A percentile compares a stretch with the other conserved stretches of the same genome.
These are phyloP conservation scores for Drosophila austrosaltans DNA, from an alignment of 2,888 invertebrate genomes.

Conservation along the genomic window DNA sequence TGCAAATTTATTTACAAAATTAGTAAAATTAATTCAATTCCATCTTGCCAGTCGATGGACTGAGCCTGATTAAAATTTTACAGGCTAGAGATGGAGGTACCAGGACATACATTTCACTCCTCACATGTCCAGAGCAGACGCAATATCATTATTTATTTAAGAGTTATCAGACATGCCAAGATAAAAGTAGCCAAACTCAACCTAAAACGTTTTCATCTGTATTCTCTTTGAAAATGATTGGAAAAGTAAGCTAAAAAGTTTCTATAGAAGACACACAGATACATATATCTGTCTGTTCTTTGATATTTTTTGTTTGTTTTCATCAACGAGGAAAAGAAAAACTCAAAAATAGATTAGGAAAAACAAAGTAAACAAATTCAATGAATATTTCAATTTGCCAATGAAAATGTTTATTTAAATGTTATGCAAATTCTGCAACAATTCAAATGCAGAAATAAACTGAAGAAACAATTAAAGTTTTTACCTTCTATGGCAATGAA, in stretches of 20 bases:
- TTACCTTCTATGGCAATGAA: conserved; percentile 1
- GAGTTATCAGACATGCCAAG: conserved; percentile 48
- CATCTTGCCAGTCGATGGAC: conserved; percentile 47
- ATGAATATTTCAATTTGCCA: neutral
- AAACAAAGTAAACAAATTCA: neutral
- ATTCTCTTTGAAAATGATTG: conserved; percentile 30
- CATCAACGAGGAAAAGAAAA: neutral
- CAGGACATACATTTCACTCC: conserved; percentile 10
- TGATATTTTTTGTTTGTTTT: conserved; percentile 3
- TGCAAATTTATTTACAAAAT: conserved; percentile 69
- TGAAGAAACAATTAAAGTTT: conserved; percentile 22
- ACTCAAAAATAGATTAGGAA: conserved; percentile 5
- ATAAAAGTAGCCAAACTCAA: neutral
- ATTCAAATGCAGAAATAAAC: too few species aligned
- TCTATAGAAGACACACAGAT: neutral
- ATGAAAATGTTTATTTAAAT: neutral
- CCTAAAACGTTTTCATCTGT: neutral
- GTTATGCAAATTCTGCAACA: neutral
- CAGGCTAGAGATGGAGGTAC: neutral
- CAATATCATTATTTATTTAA: conserved; percentile 70
- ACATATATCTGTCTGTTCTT: neutral
- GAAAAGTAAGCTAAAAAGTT: neutral
- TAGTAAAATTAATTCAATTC: conserved; percentile 68
- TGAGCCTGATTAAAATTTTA: conserved; percentile 58
- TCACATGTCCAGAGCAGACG: conserved; percentile 51